Evolutionary conservation across 2,888 invertebrate genomes (phyloP).

Genomic region (Pachliopta kotzebuea): DNA sequence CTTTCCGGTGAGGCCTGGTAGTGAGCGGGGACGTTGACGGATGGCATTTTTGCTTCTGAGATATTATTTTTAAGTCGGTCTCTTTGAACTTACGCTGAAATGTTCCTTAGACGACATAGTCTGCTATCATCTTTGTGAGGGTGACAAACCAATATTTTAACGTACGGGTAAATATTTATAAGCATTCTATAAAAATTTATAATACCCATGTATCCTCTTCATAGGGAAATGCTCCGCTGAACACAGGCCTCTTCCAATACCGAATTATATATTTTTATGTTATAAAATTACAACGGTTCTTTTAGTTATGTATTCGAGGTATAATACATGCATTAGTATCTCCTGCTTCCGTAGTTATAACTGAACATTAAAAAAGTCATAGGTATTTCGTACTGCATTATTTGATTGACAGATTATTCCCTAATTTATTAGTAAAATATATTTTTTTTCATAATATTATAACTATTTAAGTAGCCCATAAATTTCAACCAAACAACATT

Average conservation of each 20-base stretch:
- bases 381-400: no score
- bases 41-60: conserved; percentile 63
- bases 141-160: conserved; percentile 9
- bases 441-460: no score
- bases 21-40: conserved; percentile 62
- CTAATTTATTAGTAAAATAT: no score
- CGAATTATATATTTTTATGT: background rate
- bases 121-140: background rate
- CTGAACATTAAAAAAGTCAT: no score
- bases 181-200: background rate
- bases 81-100: conserved; percentile 37
- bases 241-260: no score
- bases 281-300: background rate
- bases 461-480: no score
- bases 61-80: conserved; percentile 56
- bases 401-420: no score
- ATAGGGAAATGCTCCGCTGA: no score
- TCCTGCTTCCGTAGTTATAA: no score
- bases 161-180: background rate
- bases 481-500: no score
- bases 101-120: conserved; percentile 13
- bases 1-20: conserved; percentile 65
- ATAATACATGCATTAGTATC: no score
- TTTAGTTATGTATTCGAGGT: no score
- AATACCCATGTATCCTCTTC: background rate